Conservation (phyloP, 2,113 vertebrate genomes). For the Smithornis capensis region DNA sequence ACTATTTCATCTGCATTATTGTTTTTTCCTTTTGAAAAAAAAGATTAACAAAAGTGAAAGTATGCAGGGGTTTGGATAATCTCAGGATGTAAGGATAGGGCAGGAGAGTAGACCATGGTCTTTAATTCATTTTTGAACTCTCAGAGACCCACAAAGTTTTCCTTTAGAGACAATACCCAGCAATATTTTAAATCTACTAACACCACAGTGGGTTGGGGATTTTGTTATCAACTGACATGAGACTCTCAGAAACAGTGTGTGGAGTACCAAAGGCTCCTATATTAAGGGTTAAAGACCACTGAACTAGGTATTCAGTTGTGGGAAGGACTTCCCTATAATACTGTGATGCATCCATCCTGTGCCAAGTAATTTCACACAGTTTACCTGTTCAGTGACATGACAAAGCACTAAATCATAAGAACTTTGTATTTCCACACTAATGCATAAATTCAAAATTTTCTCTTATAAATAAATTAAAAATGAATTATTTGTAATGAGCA, state of each 20-base stretch:
- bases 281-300: background rate
- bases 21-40: background rate
- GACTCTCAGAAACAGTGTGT: background rate
- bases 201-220: background rate
- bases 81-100: accelerated
- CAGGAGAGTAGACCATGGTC: background rate
- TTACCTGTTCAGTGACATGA: background rate
- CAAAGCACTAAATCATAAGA: background rate
- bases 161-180: background rate
- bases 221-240: background rate
- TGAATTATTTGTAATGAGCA: background rate
- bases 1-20: background rate
- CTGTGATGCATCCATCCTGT: background rate
- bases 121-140: background rate
- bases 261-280: background rate
- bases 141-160: background rate
- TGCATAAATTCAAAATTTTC: background rate
- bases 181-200: background rate
- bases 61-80: background rate
- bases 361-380: background rate
- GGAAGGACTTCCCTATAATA: background rate
- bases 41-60: background rate
- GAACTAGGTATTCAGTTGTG: background rate
- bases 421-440: background rate
- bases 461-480: background rate